Evolutionary conservation across 1,140 invertebrate genomes (phyloP).

Genomic region (Antheraea mylitta): DNA sequence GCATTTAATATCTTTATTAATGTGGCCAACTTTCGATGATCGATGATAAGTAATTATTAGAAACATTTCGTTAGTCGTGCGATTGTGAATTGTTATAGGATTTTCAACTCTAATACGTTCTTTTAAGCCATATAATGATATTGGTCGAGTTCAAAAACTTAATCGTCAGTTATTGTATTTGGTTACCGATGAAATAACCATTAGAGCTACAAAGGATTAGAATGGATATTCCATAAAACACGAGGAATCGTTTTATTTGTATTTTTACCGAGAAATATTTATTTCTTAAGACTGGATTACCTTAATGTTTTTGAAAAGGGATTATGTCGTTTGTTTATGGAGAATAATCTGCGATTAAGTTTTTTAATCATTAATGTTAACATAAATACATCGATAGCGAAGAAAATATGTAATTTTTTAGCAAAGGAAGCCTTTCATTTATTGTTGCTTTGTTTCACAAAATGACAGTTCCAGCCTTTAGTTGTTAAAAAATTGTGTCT

Average conservation of each 20-base stretch:
- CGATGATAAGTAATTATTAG: constrained; percentile 78
- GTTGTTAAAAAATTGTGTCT: no score
- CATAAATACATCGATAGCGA: no score
- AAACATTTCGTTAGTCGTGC: constrained; percentile 73
- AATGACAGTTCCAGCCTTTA: no score
- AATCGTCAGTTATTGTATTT: constrained; percentile 71
- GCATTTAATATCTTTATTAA: constrained; percentile 78
- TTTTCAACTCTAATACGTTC: constrained; percentile 29
- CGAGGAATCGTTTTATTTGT: neutral
- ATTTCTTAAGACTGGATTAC: neutral
- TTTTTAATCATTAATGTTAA: no score
- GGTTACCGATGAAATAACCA: constrained; percentile 61
- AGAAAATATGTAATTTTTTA: no score
- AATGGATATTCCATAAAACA: constrained; percentile 6
- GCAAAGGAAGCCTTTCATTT: no score
- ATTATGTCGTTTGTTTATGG: neutral
- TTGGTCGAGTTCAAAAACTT: constrained; percentile 49
- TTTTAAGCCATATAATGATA: constrained; percentile 27
- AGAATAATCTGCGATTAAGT: no score
- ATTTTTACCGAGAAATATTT: neutral
- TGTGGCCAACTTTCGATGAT: constrained; percentile 71
- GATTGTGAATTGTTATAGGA: constrained; percentile 37
- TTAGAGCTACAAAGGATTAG: constrained; percentile 52
- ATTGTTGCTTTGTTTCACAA: no score
- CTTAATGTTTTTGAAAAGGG: neutral